Evolutionary conservation across 2,888 invertebrate species (phyloP).

Genomic region (Rhagophthalmus giganteus): DNA sequence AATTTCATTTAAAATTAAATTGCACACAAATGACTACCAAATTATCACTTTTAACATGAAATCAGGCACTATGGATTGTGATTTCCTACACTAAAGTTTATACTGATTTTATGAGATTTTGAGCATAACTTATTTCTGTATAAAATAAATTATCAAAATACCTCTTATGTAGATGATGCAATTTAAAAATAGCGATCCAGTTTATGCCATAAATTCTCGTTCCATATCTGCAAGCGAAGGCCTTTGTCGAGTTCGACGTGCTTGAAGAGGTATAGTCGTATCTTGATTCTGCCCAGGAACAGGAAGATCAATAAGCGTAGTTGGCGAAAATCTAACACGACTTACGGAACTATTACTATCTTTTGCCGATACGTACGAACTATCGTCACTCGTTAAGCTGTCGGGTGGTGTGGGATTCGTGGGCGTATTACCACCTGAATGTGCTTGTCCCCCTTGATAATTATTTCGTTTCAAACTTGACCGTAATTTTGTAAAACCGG

Average conservation of each 20-base stretch:
- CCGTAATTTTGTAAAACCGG: constrained; percentile 66
- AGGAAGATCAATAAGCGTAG: constrained; percentile 67
- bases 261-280: constrained; percentile 59
- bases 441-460: constrained; percentile 54
- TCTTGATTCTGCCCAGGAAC: constrained; percentile 60
- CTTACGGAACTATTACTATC: constrained; percentile 72
- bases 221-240: constrained; percentile 61
- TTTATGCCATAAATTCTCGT: constrained; percentile 62
- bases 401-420: constrained; percentile 86
- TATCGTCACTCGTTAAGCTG: constrained; percentile 83
- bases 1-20: constrained; percentile 33
- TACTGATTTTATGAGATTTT: constrained; percentile 2
- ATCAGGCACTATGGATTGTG: constrained; percentile 53
- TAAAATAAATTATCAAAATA: too few relatives aligned
- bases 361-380: constrained; percentile 85
- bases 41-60: constrained; percentile 37
- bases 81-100: constrained; percentile 30
- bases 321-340: constrained; percentile 78
- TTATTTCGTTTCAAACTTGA: constrained; percentile 79
- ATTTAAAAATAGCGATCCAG: too few relatives aligned
- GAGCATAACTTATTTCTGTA: neutral
- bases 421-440: constrained; percentile 70
- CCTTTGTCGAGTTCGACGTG: constrained; percentile 55
- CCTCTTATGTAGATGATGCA: neutral
- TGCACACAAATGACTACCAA: constrained; percentile 49